Base-by-base conservation (phyloP, 2,888 invertebrate genomes). In the Lepidochitona cinerea region DNA sequence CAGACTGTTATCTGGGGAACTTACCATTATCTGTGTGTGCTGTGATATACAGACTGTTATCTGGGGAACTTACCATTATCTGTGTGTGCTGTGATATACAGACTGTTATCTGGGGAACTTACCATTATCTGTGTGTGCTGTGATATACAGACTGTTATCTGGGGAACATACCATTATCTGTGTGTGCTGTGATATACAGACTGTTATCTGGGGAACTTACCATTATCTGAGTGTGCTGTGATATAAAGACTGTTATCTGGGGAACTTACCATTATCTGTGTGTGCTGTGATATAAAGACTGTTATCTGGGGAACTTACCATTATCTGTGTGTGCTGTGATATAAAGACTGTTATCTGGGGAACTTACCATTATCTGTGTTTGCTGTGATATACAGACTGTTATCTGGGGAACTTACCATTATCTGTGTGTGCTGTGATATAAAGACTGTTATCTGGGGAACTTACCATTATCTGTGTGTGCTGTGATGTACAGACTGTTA, bases 401-500 rank as follows among this genome's bases (percentile, higher is more conserved):
- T 94, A 79, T 93, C 92, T 5, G 91, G 88, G 64, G 94, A 93
- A 66, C 93, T 91, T 6, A 92, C 18, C 9, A 41, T 9, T 9
- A 41, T 9, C 9, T 41, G 41, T 41, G 18, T 18, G 29, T 7
- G n/a, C 18, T 7, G 9, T 41, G 9, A 9, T 18, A n/a, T n/a
- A n/a, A n/a, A n/a, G n/a, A n/a, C n/a, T n/a, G n/a, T 12, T 41
- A 41, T 18, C 9, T 12, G 41, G 41, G 41, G 18, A 9, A 77
- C 85, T 83, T 80, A 91, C 91, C 85, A 91, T 95, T 95, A 85
- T 95, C 95, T 52, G 92, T 90, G 35, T 94, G 94, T n/a, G 93
- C 93, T 3, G 94, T 92, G 1, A 94, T 93, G 6, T 94, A 90
- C 79, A 92, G 92, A 23, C 92, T 89, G 88, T 94, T 94, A 79